A percentile compares a stretch with the other conserved stretches of the same genome.
Evolutionary conservation across 2,797 vertebrate genomes (phyloP).

Genomic region (Holocentrus rufus): DNA sequence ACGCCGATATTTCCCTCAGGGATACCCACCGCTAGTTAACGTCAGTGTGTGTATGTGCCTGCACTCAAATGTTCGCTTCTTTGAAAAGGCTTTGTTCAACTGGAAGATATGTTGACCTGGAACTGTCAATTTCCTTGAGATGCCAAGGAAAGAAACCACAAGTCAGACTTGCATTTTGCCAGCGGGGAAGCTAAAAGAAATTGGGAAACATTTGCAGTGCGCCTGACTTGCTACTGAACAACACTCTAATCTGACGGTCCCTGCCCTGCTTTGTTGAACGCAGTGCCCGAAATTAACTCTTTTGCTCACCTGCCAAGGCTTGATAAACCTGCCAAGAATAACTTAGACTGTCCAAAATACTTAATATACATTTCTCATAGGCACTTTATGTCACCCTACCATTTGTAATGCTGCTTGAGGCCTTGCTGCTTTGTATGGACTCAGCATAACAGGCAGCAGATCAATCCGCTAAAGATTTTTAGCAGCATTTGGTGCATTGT

Average conservation of each 20-base stretch:
- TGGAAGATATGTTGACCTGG: slow-evolving; percentile 27
- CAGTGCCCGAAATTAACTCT: background rate
- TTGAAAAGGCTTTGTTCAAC: slow-evolving; percentile 20
- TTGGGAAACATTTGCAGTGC: background rate
- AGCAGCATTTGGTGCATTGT: too few species aligned
- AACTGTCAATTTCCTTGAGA: slow-evolving; percentile 33
- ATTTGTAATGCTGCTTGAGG: too few species aligned
- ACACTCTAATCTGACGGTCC: background rate
- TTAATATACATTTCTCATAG: too few species aligned
- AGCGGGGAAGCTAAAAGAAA: background rate
- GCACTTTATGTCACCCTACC: too few species aligned
- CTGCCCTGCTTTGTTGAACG: background rate
- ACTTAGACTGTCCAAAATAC: background rate
- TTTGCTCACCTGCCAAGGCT: background rate
- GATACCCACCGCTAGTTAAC: background rate
- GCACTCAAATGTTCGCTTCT: background rate
- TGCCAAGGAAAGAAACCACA: slow-evolving; percentile 11
- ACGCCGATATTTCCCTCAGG: background rate
- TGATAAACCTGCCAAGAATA: background rate
- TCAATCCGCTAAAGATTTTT: too few species aligned
- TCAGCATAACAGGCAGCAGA: too few species aligned
- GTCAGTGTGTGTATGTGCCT: background rate
- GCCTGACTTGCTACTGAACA: slow-evolving; percentile 2
- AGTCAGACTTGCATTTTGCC: slow-evolving; percentile 2
- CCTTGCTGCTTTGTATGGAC: too few species aligned